phyloP scores from a whole-genome alignment of 1,140 invertebrate species.

The Pemphigus obesinymphae region DNA sequence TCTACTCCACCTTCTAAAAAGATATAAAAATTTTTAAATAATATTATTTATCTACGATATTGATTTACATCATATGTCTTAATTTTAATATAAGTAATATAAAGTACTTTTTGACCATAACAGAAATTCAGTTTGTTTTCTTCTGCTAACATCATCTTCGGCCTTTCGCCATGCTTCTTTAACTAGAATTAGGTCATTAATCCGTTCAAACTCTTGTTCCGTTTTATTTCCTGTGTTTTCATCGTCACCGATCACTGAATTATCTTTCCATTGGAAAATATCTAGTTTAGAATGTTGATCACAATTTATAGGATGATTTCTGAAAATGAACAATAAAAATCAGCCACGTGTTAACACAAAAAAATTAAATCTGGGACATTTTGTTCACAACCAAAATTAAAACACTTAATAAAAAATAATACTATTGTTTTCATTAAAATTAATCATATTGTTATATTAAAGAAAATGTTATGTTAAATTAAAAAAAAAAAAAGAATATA shows the following conservation, averaged over 20 bases:
- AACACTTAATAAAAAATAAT: background rate
- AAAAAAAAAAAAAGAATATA: no score
- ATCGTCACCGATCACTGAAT: conserved; percentile 47
- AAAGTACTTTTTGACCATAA: conserved; percentile 66
- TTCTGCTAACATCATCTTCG: conserved; percentile 64
- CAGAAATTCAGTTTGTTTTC: conserved; percentile 71
- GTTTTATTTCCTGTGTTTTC: conserved; percentile 52
- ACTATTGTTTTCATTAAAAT: background rate
- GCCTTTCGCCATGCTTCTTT: conserved; percentile 67
- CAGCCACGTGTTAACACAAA: background rate
- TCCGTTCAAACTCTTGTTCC: background rate
- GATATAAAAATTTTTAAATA: no score
- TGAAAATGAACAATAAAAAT: conserved; percentile 47
- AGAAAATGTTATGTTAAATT: no score
- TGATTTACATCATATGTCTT: background rate
- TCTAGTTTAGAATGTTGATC: conserved; percentile 63
- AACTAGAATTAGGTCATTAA: background rate
- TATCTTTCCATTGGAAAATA: conserved; percentile 59
- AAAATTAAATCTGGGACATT: no score
- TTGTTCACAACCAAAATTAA: no score
- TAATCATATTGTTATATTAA: background rate
- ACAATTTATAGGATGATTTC: conserved; percentile 74
- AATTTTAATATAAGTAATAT: conserved; percentile 46
- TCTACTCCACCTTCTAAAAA: conserved; percentile 67
- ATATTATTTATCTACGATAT: no score